A percentile compares a stretch with the other conserved stretches of the same genome.
Evolutionary conservation across 2,797 vertebrate species (phyloP).

Genomic region (Clarias platycephalus): DNA sequence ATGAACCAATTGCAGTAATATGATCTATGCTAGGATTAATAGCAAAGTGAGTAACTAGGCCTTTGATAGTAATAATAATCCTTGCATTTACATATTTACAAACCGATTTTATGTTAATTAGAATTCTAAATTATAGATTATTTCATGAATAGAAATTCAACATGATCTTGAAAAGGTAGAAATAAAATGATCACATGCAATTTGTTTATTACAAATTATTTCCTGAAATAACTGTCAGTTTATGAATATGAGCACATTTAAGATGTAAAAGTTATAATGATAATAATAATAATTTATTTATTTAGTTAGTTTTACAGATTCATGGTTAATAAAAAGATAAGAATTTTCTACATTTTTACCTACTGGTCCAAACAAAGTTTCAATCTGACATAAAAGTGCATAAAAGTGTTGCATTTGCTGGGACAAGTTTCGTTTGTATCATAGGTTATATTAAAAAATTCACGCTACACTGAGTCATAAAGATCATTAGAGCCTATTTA

Average conservation of each 20-base stretch:
- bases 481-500: constrained; percentile 26
- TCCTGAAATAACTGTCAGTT: neutral
- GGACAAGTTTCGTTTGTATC: constrained; percentile 18
- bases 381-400: neutral
- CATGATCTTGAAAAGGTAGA: neutral
- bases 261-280: neutral
- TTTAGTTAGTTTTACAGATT: neutral
- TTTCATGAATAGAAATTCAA: constrained; percentile 6
- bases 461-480: constrained; percentile 19
- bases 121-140: neutral
- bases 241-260: neutral
- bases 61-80: neutral
- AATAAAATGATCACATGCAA: neutral
- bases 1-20: constrained; percentile 25
- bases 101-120: neutral
- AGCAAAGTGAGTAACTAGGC: neutral
- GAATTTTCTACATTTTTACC: neutral
- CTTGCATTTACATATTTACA: neutral
- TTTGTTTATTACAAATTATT: neutral
- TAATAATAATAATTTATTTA: neutral
- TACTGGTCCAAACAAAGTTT: neutral
- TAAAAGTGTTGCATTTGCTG: neutral
- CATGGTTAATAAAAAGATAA: neutral
- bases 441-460: constrained; percentile 2
- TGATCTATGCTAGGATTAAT: constrained; percentile 32